Evolutionary conservation across 1,140 invertebrate genomes (phyloP).

Genomic region (Meteorus sp.): DNA sequence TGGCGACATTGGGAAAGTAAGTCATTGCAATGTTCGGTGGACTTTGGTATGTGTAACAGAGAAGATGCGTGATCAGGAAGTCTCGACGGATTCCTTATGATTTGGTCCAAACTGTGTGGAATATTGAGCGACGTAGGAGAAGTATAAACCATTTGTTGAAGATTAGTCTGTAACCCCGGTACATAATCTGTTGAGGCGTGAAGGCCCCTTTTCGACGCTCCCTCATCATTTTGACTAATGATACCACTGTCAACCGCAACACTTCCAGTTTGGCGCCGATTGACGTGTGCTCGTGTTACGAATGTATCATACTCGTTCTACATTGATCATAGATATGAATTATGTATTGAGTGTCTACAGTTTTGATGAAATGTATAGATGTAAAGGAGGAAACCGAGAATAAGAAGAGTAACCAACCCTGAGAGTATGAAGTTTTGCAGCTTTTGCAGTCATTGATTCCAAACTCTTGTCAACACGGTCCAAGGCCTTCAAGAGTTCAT

Average conservation of each 20-base stretch:
- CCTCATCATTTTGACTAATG: constrained; percentile 40
- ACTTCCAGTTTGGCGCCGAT: constrained; percentile 28
- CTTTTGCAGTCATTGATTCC: constrained; percentile 62
- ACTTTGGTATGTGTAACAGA: too few relatives aligned
- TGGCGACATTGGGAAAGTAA: too few relatives aligned
- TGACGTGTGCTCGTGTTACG: constrained; percentile 35
- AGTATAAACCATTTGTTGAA: too few relatives aligned
- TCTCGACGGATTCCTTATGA: too few relatives aligned
- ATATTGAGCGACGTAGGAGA: too few relatives aligned
- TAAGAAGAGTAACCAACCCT: constrained; percentile 49
- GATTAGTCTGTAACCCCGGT: too few relatives aligned
- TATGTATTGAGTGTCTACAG: neutral
- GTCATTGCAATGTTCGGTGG: too few relatives aligned
- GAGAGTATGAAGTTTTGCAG: constrained; percentile 63
- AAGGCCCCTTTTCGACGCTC: neutral
- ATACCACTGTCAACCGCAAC: constrained; percentile 40
- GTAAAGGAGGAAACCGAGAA: neutral
- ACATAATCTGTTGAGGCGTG: neutral
- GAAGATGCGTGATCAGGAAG: too few relatives aligned
- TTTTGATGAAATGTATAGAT: neutral
- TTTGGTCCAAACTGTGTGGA: too few relatives aligned
- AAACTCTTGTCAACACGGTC: constrained; percentile 64
- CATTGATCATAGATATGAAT: too few relatives aligned
- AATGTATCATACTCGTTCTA: constrained; percentile 55
- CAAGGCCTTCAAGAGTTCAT: constrained; percentile 60